Conservation (phyloP, 2,888 invertebrate genomes). For the Danaus chrysippus region DNA sequence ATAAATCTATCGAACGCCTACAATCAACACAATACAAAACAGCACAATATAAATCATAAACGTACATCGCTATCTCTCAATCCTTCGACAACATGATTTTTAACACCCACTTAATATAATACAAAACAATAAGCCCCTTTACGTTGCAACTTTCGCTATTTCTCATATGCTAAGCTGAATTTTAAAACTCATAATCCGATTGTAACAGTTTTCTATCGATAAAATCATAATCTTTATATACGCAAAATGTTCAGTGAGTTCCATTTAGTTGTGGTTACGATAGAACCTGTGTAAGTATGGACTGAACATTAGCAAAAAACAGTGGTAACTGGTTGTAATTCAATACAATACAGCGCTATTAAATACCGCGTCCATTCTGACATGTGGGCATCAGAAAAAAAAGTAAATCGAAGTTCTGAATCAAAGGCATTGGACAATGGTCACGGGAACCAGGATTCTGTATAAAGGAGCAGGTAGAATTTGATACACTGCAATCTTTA, state of each 20-base stretch:
- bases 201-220: not conserved
- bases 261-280: not conserved
- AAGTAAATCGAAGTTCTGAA: slow-evolving; percentile 57
- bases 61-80: slow-evolving; percentile 67
- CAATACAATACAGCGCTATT: slow-evolving; percentile 53
- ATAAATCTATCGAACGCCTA: slow-evolving; percentile 72
- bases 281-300: slow-evolving; percentile 17
- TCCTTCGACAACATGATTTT: slow-evolving; percentile 69
- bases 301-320: slow-evolving; percentile 43
- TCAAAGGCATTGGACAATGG: slow-evolving; percentile 78
- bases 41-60: slow-evolving; percentile 73
- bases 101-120: slow-evolving; percentile 74
- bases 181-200: slow-evolving; percentile 6
- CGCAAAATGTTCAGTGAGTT: not conserved
- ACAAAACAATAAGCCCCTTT: slow-evolving; percentile 58
- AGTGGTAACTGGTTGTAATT: slow-evolving; percentile 48
- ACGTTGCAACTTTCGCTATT: slow-evolving; percentile 46
- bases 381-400: slow-evolving; percentile 50
- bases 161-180: slow-evolving; percentile 23
- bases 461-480: slow-evolving; percentile 68
- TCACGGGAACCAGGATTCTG: slow-evolving; percentile 64
- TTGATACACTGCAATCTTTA: slow-evolving; percentile 61
- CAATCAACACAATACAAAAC: slow-evolving; percentile 64
- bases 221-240: not conserved
- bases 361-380: slow-evolving; percentile 53